Conservation (phyloP, 2,888 invertebrate species). For the Agonum fuliginosum region DNA sequence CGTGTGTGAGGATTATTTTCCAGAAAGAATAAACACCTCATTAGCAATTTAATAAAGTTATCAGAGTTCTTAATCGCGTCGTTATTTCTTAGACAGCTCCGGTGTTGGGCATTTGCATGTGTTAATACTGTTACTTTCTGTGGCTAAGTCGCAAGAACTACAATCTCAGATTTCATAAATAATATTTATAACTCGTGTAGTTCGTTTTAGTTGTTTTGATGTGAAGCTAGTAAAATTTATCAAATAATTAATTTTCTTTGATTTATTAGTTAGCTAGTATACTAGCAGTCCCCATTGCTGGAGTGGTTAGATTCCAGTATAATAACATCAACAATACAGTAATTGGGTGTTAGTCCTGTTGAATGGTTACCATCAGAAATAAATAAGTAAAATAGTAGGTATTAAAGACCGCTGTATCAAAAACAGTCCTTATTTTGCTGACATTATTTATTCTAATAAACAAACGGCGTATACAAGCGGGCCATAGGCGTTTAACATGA, state of each 20-base stretch:
- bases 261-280: too few species aligned
- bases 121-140: conserved; percentile 24
- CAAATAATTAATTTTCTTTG: conserved; percentile 4
- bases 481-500: too few species aligned
- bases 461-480: too few species aligned
- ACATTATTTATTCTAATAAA: too few species aligned
- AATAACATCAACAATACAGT: too few species aligned
- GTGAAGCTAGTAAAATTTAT: conserved; percentile 9
- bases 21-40: conserved; percentile 54
- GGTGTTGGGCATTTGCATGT: conserved; percentile 39
- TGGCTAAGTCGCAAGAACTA: not conserved
- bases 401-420: too few species aligned
- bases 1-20: conserved; percentile 39
- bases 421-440: too few species aligned
- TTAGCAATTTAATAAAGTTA: conserved; percentile 59
- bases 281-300: too few species aligned
- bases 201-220: conserved; percentile 32
- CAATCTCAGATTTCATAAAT: conserved; percentile 44
- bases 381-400: too few species aligned
- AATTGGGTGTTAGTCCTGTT: too few species aligned
- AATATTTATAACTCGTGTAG: conserved; percentile 20
- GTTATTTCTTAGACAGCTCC: conserved; percentile 40
- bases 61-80: conserved; percentile 50
- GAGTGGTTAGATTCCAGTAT: too few species aligned
- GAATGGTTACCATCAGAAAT: too few species aligned